Evolutionary conservation across 2,797 vertebrate species (phyloP).

Genomic region (Masticophis lateralis): DNA sequence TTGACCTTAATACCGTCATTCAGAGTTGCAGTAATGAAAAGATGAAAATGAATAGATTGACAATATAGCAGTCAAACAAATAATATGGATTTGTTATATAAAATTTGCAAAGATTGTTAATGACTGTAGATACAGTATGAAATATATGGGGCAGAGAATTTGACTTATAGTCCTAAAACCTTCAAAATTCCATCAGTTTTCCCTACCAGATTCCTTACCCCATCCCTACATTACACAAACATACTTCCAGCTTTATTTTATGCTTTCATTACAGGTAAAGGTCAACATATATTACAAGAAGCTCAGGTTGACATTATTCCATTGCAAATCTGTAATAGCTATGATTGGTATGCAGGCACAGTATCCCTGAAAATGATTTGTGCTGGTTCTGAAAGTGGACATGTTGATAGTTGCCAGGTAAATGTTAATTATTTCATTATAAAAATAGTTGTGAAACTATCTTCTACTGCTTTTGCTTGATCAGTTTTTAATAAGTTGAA

Average conservation of each 20-base stretch:
- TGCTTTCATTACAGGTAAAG: conserved; percentile 52
- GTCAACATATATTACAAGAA: conserved; percentile 53
- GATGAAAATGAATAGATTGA: not conserved
- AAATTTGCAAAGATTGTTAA: not conserved
- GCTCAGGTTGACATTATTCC: conserved; percentile 69
- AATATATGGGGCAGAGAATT: not conserved
- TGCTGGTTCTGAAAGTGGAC: conserved; percentile 10
- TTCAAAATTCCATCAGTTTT: not conserved
- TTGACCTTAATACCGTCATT: not conserved
- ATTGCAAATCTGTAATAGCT: conserved; percentile 1
- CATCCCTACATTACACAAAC: not conserved
- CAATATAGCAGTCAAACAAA: not conserved
- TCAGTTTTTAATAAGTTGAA: not conserved
- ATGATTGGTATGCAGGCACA: conserved; percentile 12
- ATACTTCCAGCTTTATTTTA: not conserved
- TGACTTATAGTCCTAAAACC: not conserved
- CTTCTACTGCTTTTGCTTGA: not conserved
- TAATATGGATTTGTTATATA: not conserved
- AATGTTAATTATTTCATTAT: not conserved
- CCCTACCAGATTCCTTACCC: not conserved
- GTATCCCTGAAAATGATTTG: conserved; percentile 12
- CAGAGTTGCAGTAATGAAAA: not conserved
- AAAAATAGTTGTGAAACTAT: not conserved
- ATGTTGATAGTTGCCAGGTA: conserved; percentile 21
- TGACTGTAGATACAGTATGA: not conserved